These are phyloP conservation scores for Lates calcarifer DNA, from an alignment of 2,113 vertebrate genomes.

Conservation along the genomic window DNA sequence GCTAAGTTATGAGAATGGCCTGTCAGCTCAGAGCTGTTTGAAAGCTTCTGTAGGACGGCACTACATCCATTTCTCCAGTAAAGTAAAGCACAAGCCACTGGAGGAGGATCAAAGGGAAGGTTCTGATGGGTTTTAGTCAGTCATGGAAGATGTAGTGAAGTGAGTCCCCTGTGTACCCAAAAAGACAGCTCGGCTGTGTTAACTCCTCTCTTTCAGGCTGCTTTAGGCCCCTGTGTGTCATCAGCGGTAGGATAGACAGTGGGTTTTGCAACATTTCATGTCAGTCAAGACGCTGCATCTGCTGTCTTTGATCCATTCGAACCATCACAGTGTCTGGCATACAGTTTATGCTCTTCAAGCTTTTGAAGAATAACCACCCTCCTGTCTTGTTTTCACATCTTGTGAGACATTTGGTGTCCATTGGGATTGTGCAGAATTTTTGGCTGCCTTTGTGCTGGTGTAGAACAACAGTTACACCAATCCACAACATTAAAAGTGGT, in stretches of 20 bases:
- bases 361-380: constrained; percentile 7
- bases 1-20: constrained; percentile 55
- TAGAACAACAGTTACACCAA: neutral
- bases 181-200: constrained; percentile 47
- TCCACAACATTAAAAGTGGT: too few relatives aligned
- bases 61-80: constrained; percentile 33
- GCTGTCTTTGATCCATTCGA: constrained; percentile 59
- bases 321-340: constrained; percentile 43
- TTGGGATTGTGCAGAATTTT: neutral
- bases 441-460: neutral
- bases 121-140: constrained; percentile 57
- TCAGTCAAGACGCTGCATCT: constrained; percentile 53
- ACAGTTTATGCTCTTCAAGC: constrained; percentile 34
- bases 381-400: constrained; percentile 22
- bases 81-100: constrained; percentile 55
- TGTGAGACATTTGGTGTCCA: constrained; percentile 29
- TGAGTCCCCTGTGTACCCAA: constrained; percentile 53
- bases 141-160: constrained; percentile 58
- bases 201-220: constrained; percentile 41
- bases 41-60: constrained; percentile 52
- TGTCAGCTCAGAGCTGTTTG: constrained; percentile 45
- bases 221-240: constrained; percentile 39
- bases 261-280: constrained; percentile 51
- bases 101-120: constrained; percentile 72
- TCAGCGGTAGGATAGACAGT: constrained; percentile 36